Evolutionary conservation across 2,797 vertebrate genomes (phyloP), one percentile per base, ranked within the genome.

Genomic region (Jordanella pulchra): DNA sequence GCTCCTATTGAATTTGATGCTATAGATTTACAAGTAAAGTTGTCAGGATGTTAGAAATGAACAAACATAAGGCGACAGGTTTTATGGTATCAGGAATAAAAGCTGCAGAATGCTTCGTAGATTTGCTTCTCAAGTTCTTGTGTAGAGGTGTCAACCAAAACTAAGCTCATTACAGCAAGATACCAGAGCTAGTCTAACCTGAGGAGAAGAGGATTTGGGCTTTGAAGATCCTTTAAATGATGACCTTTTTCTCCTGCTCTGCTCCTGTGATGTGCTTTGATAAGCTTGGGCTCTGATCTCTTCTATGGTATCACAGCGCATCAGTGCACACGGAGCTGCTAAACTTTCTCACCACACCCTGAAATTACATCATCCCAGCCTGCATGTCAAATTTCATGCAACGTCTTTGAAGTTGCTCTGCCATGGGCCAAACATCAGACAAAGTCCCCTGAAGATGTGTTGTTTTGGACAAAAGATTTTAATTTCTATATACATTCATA

Each of bases 151-250:
- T 85, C 74, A 80, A 77, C 69, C 78, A 76, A 82, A 84, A 73
- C 75, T 84, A 71, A 85, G 83, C 85, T 93, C 82, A 89, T 92
- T 91, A 92, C 66, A 45, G 44, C 71, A 74, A 73, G 67, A 76
- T 77, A 84, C 76, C 72, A 86, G 71, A 86, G 78, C 65, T 67
- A 50, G 74, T 85, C 69, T 71, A 84, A 87, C 89, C 83, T 89
- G 87, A 82, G 72, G 81, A 84, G 77, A 47, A 74, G 75, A 76
- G 72, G 71, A 81, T 72, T 65, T 55, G 50, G 76, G 77, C 90
- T 93, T 92, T 93, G 86, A 93, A 93, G 89, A 90, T 86, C 67
- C 78, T 90, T 79, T 88, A 88, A 92, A 89, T 89, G 82, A 89
- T 89, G 87, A 92, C 90, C 89, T 86, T 85, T 87, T 79, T 83